Conservation (phyloP, 37 sponge, comb jelly and placozoan species). For the Ianthella basta region DNA sequence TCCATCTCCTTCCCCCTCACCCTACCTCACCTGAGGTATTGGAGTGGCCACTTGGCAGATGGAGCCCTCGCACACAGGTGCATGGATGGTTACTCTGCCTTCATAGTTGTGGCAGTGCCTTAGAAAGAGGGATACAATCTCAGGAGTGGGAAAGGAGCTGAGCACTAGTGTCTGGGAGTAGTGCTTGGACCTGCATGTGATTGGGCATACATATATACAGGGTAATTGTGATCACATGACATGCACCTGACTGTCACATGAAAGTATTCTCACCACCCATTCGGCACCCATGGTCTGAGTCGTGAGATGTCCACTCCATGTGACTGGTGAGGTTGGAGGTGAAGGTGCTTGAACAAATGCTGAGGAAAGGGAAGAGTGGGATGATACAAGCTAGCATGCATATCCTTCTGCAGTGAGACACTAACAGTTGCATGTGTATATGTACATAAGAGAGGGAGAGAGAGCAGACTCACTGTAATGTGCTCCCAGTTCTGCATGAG, state of each 20-base stretch:
- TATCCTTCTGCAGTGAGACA: too few species aligned
- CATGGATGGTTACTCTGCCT: constrained; percentile 58
- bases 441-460: not conserved
- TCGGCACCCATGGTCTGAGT: constrained; percentile 81
- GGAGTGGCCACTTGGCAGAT: constrained; percentile 60
- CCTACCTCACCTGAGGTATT: constrained; percentile 52
- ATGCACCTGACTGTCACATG: constrained; percentile 15
- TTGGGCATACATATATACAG: not conserved
- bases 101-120: constrained; percentile 68
- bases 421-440: not conserved
- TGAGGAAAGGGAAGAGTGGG: not conserved
- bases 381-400: not conserved
- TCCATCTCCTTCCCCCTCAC: not conserved
- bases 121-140: constrained; percentile 78
- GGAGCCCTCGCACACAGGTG: constrained; percentile 31
- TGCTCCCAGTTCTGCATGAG: constrained; percentile 99
- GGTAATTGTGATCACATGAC: not conserved
- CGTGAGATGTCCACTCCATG: constrained; percentile 90
- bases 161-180: constrained; percentile 91
- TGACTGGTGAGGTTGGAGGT: constrained; percentile 73
- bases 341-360: constrained; percentile 66
- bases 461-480: constrained; percentile 39
- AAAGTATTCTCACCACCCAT: constrained; percentile 52
- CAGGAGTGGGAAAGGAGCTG: constrained; percentile 71
- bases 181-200: constrained; percentile 27